Evolutionary conservation across 2,888 invertebrate genomes (phyloP).

Genomic region (Metopia argyrocephala): DNA sequence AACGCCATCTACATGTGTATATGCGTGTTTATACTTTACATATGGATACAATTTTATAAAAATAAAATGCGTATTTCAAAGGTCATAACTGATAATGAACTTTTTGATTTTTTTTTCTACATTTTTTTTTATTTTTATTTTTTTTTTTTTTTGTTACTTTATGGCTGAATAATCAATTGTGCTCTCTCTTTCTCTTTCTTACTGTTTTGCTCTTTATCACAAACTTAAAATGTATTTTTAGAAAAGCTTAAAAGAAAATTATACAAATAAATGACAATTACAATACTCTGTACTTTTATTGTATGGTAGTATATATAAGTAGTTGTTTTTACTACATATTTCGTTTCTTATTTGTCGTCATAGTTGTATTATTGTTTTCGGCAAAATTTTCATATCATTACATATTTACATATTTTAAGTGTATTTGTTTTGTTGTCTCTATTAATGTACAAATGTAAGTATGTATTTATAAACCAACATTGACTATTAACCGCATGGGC

Average conservation of each 20-base stretch:
- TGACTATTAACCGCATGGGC: background rate
- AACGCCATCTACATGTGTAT: background rate
- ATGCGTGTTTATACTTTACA: no score
- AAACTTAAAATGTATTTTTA: background rate
- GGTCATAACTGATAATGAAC: constrained; percentile 58
- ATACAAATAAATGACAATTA: background rate
- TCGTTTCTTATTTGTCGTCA: constrained; percentile 48
- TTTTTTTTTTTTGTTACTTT: constrained; percentile 12
- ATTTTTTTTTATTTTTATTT: constrained; percentile 1
- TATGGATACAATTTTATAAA: no score
- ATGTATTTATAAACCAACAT: no score
- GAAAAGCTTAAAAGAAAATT: background rate
- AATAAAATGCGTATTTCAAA: constrained; percentile 36
- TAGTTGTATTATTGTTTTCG: constrained; percentile 26
- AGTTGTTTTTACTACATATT: constrained; percentile 23
- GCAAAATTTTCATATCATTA: constrained; percentile 27
- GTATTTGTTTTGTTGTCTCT: constrained; percentile 11
- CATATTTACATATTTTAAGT: background rate
- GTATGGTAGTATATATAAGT: background rate
- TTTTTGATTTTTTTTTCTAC: constrained; percentile 22
- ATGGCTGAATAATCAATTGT: constrained; percentile 33
- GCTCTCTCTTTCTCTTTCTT: background rate
- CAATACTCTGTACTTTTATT: background rate
- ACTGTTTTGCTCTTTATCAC: no score
- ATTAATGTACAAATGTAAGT: no score